Evolutionary conservation across 1,140 invertebrate species (phyloP).

Genomic region (Campoletis sonorensis): DNA sequence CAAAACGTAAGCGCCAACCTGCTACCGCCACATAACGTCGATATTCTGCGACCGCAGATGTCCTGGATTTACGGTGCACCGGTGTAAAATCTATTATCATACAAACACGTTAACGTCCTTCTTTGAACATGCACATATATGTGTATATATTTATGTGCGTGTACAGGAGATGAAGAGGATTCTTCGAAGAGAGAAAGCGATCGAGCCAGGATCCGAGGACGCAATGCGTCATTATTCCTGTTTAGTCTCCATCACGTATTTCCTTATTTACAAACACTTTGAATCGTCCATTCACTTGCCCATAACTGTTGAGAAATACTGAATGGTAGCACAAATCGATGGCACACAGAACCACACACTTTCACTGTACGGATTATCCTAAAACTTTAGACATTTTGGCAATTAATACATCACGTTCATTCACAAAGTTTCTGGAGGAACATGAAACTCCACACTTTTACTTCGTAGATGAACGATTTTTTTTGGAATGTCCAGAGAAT

Average conservation of each 20-base stretch:
- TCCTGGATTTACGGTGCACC: slow-evolving; percentile 46
- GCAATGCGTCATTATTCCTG: slow-evolving; percentile 51
- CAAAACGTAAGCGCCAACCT: slow-evolving; percentile 10
- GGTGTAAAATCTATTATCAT: slow-evolving; percentile 51
- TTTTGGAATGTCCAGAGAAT: too few species aligned
- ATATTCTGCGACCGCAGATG: slow-evolving; percentile 49
- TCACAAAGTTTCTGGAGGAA: too few species aligned
- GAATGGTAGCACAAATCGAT: neutral
- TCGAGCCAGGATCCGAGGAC: neutral
- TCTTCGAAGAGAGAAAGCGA: neutral
- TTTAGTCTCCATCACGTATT: slow-evolving; percentile 33
- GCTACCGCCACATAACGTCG: slow-evolving; percentile 29
- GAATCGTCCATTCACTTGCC: neutral
- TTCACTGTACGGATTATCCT: too few species aligned
- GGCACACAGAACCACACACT: neutral
- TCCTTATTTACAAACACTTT: neutral
- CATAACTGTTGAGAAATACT: neutral
- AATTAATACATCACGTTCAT: too few species aligned
- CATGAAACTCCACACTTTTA: neutral
- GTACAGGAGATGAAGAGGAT: neutral
- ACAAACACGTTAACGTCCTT: neutral
- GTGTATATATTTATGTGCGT: neutral
- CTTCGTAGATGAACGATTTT: neutral
- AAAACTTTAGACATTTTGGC: neutral
- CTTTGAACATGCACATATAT: neutral